phyloP scores from a whole-genome alignment of 2,113 vertebrate genomes.

The Ahaetulla prasina region DNA sequence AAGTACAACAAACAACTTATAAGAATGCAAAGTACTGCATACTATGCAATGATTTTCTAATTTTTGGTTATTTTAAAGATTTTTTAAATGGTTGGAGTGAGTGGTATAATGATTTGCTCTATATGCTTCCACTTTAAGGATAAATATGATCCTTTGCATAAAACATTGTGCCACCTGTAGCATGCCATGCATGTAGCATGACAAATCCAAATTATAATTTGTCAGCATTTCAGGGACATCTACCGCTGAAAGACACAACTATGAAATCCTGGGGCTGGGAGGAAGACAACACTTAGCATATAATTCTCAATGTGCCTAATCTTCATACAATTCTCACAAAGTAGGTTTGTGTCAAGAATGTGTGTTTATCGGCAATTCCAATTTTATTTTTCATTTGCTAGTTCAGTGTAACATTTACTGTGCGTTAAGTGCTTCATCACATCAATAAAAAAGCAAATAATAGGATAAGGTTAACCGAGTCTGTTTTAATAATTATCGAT shows the following conservation, averaged over 20 bases:
- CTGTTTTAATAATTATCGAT: neutral
- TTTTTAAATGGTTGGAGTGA: neutral
- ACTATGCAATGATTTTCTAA: neutral
- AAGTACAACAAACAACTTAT: neutral
- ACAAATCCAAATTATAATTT: neutral
- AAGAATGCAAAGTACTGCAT: neutral
- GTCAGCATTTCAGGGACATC: neutral
- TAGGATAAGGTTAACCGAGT: neutral
- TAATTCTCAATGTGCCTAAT: neutral
- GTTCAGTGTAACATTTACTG: neutral
- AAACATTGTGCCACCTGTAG: neutral
- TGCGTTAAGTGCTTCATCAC: neutral
- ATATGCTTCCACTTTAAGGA: neutral
- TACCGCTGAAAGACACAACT: neutral
- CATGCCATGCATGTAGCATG: neutral
- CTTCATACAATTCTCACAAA: neutral
- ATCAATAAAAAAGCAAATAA: neutral
- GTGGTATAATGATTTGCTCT: neutral
- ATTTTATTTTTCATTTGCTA: neutral
- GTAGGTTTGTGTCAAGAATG: neutral
- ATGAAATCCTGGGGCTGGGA: neutral
- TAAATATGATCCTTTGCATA: neutral
- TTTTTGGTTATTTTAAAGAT: neutral
- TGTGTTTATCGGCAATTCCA: neutral
- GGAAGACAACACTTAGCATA: neutral